Percentiles rank a stretch among this genome's conserved stretches.
Evolutionary conservation across 2,888 invertebrate species (phyloP).

Genomic region (Heterodera filipjevi): DNA sequence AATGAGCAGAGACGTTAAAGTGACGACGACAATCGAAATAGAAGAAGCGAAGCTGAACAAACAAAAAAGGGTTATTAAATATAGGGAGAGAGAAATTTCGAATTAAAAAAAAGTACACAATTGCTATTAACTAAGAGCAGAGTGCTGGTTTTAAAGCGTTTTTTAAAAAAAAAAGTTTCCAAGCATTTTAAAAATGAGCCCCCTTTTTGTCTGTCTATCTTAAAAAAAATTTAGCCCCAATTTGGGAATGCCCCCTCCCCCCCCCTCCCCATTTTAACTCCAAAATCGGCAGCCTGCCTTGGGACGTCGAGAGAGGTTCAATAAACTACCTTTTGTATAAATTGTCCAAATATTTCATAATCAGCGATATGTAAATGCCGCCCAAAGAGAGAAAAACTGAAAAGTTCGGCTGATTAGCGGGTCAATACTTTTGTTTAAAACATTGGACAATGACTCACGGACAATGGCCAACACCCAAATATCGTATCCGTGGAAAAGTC

Average conservation of each 20-base stretch:
- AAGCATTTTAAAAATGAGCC: too few species aligned
- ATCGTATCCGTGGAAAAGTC: slow-evolving; percentile 65
- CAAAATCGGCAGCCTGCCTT: too few species aligned
- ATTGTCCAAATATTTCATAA: slow-evolving; percentile 66
- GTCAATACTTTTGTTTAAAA: too few species aligned
- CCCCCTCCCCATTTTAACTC: too few species aligned
- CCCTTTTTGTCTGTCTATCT: too few species aligned
- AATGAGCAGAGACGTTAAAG: slow-evolving; percentile 52
- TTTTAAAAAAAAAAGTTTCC: too few species aligned
- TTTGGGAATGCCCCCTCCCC: too few species aligned
- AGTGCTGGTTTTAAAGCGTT: too few species aligned
- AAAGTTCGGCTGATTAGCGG: slow-evolving; percentile 27
- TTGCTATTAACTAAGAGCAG: too few species aligned
- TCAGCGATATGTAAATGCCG: slow-evolving; percentile 65
- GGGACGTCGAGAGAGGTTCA: neutral
- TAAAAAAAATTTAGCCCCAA: too few species aligned
- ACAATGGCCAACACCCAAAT: slow-evolving; percentile 59
- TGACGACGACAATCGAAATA: slow-evolving; percentile 63
- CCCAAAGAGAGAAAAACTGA: slow-evolving; percentile 59
- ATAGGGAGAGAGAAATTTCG: neutral
- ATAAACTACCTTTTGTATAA: slow-evolving; percentile 55
- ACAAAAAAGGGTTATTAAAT: neutral
- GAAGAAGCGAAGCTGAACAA: slow-evolving; percentile 62
- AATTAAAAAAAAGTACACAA: too few species aligned
- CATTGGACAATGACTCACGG: slow-evolving; percentile 43